Base-by-base conservation (phyloP, 2,888 invertebrate genomes). In the Bursaphelenchus okinawaensis region DNA sequence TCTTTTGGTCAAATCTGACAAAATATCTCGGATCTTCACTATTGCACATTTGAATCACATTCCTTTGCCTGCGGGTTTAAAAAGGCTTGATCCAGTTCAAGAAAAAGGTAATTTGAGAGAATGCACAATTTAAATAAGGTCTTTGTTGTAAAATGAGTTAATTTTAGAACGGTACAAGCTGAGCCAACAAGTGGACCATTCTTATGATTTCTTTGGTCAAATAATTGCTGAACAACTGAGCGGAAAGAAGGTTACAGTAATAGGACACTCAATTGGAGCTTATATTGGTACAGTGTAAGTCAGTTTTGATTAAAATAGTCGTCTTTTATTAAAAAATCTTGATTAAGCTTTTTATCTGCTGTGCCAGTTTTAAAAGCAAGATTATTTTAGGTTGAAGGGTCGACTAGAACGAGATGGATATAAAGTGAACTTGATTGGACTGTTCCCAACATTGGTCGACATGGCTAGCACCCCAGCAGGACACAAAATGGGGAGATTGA, bases 1-100 rank as follows among this genome's bases (percentile, higher is more conserved):
- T 50, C 55, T 79, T 1, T 60, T 77, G 6, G 57, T 65, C 26
- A 74, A 72, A 20, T 26, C 29, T 7, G 23, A 55, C 4, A 60
- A 24, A 23, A 52, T 27, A n/a, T 20, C 50, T 22, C 26, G 26
- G 16, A 40, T 27, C 50, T 67, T 66, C 61, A 60, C 72, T 19
- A 55, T 73, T 31, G 74, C 75, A 16, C 78, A 79, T 67, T 62
- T 79, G 28, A 79, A 79, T 62, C 79, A 79, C 62, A 75, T 79
- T 19, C 52, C 66, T 24, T 69, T 77, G 67, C 76, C 78, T 2
- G n/a, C 65, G 0, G 70, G 74, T 52, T 52, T 76, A n/a, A 50
- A 20, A n/a, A 40, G 50, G 19, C 12, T 59, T 8, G 60, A 59
- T 22, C 20, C 31, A 3, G 12, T 4, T 12, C 60, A 59, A 50